These are phyloP conservation scores for Aphodius sticticus DNA, from an alignment of 2,888 invertebrate genomes.

Conservation along the genomic window DNA sequence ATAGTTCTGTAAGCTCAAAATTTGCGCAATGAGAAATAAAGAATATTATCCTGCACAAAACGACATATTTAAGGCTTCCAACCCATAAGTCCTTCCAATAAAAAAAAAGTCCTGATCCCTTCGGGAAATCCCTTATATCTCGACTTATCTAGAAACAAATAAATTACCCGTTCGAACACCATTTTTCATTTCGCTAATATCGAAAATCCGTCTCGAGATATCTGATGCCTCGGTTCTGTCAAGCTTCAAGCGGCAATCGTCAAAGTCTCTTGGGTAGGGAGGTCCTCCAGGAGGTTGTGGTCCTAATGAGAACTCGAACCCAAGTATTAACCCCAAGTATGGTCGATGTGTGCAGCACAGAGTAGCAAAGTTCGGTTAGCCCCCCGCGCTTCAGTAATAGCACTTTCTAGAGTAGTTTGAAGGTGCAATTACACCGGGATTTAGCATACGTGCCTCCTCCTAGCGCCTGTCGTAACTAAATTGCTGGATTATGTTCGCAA, in stretches of 20 bases:
- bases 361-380: neutral
- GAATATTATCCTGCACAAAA: no score
- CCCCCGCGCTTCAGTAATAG: neutral
- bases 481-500: slow-evolving; percentile 4
- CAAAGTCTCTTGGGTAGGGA: neutral
- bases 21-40: no score
- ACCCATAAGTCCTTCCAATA: no score
- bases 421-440: slow-evolving; percentile 42
- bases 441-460: slow-evolving; percentile 40
- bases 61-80: no score
- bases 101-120: neutral
- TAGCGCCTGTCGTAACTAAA: neutral
- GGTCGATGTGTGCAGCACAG: neutral
- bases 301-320: neutral
- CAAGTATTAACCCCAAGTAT: slow-evolving; percentile 4
- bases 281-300: neutral
- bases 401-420: slow-evolving; percentile 36
- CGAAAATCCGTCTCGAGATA: neutral
- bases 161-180: neutral
- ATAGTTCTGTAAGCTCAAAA: no score
- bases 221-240: neutral
- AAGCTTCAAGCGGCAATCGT: neutral
- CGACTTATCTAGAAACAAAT: neutral
- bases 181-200: neutral
- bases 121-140: neutral